Conservation (phyloP, 64 coral and sea anemone species). For the Orbicella faveolata region DNA sequence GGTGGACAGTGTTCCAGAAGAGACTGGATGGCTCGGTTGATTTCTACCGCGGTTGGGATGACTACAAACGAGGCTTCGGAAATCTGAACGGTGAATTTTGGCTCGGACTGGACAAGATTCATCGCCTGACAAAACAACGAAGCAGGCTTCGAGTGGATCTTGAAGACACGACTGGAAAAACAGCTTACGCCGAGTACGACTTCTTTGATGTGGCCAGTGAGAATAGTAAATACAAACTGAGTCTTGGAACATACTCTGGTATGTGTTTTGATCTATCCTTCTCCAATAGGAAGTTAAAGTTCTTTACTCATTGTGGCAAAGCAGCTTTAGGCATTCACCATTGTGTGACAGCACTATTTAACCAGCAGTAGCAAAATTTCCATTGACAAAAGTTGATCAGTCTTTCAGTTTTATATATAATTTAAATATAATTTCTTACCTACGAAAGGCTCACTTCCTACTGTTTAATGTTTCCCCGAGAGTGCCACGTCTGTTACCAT, state of each 20-base stretch:
- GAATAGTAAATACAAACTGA: constrained; percentile 14
- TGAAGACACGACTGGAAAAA: not conserved
- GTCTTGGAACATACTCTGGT: constrained; percentile 29
- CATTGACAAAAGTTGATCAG: no score
- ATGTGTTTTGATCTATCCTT: not conserved
- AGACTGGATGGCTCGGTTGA: no score
- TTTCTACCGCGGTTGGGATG: constrained; percentile 31
- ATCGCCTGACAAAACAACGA: constrained; percentile 5
- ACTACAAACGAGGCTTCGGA: constrained; percentile 34
- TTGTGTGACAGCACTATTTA: no score
- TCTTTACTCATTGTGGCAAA: not conserved
- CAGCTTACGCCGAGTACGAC: not conserved
- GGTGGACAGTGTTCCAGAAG: no score
- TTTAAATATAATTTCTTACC: no score
- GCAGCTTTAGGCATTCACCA: not conserved
- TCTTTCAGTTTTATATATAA: no score
- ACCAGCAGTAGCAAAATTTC: no score
- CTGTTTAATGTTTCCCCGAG: no score
- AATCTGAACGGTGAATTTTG: constrained; percentile 25
- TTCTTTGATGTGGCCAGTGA: constrained; percentile 12
- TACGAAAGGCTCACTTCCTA: no score
- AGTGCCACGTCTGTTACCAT: no score
- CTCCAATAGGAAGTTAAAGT: not conserved
- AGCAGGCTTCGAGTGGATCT: constrained; percentile 20
- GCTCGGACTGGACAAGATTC: constrained; percentile 27